A percentile compares a stretch with the other conserved stretches of the same genome.
Conservation (phyloP, 2,113 vertebrate genomes). For the Nycticebus coucang region DNA sequence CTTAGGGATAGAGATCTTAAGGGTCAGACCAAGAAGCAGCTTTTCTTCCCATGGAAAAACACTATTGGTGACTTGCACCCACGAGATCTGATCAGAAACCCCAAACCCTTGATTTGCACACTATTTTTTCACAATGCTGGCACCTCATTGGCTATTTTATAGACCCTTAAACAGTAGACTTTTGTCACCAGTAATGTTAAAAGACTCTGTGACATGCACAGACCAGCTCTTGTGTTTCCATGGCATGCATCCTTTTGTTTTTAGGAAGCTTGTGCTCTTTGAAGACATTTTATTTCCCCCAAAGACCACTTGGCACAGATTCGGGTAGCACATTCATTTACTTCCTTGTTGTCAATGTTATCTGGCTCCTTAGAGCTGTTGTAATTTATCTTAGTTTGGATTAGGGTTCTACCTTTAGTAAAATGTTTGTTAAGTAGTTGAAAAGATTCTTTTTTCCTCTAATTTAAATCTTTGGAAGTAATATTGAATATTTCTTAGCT, state of each 20-base stretch:
- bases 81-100: not conserved
- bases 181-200: not conserved
- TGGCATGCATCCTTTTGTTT: not conserved
- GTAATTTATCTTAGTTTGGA: not conserved
- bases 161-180: not conserved
- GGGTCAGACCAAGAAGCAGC: not conserved
- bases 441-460: not conserved
- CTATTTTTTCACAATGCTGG: not conserved
- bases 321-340: not conserved
- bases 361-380: not conserved
- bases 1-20: accelerated
- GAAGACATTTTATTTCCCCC: not conserved
- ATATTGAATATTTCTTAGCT: constrained; percentile 10
- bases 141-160: not conserved
- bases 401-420: not conserved
- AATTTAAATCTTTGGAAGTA: constrained; percentile 35
- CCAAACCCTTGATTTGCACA: not conserved
- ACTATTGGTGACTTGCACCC: accelerated
- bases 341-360: not conserved
- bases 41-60: not conserved
- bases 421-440: not conserved
- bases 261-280: not conserved
- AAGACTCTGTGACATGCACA: too few species aligned
- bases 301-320: not conserved
- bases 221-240: not conserved